Evolutionary conservation across 2,888 invertebrate species (phyloP), one percentile per base, ranked within the genome.

Genomic region (Mesorhabditis spiculigera): DNA sequence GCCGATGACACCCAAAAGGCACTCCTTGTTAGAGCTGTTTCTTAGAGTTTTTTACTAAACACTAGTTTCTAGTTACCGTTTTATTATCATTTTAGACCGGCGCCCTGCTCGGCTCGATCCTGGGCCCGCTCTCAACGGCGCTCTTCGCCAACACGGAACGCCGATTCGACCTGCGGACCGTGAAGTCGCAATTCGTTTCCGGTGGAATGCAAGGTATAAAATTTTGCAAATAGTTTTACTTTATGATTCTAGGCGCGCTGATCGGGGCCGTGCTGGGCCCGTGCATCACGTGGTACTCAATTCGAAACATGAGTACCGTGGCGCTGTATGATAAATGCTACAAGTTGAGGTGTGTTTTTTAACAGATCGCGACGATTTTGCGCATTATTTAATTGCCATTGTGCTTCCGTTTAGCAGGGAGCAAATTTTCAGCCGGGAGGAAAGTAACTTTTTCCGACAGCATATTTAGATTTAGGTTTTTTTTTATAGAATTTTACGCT

Each of bases 301-400:
- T 81, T n/a, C 71, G 72, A n/a, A 75, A 78, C 50, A 78, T 79
- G 78, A 81, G 81, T 73, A 78, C 73, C 43, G 74, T 79, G 45
- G 68, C 73, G 42, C 74, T 82, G 58, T 82, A 78, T 69, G 83
- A 83, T 71, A 77, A 77, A 69, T 79, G 79, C 73, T 79, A 79
- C 71, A 70, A 78, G 62, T 69, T 78, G 43, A 72, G 81, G 78
- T 80, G n/a, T 42, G 68, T 45, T 28, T 28, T 43, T 28, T 16
- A 8, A 43, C 28, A 67, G 16, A 70, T 10, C 8, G 8, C 4
- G 4, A 67, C 8, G 4, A 28, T 67, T 63, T 45, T 10, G 5
- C 67, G 45, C 67, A 41, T 8, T 16, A 16, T 62, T 67, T 58
- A n/a, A n/a, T 8, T 63, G 64, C 13, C 6, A 8, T 13, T 50